phyloP scores from a whole-genome alignment of 2,888 invertebrate species.

The Pristionchus arcanus region DNA sequence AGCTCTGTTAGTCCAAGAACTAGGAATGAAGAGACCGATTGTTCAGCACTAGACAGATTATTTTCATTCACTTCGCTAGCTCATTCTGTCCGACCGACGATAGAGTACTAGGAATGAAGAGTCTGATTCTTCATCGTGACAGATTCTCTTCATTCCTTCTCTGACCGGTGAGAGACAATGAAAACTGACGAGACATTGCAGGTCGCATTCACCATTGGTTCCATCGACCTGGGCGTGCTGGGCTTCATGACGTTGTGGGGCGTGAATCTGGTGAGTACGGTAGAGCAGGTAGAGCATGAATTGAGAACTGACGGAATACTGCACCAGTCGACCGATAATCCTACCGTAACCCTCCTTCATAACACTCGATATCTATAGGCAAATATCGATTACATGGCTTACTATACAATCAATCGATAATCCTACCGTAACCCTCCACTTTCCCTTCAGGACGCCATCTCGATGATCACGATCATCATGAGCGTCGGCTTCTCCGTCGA shows the following conservation, averaged over 20 bases:
- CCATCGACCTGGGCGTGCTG: slow-evolving; percentile 93
- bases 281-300: not conserved
- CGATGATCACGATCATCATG: slow-evolving; percentile 87
- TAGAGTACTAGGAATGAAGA: no score
- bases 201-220: slow-evolving; percentile 82
- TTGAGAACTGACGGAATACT: not conserved
- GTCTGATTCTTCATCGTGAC: no score
- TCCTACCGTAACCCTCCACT: not conserved
- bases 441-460: slow-evolving; percentile 84
- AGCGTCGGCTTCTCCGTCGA: slow-evolving; percentile 96
- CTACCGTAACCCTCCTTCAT: slow-evolving; percentile 13
- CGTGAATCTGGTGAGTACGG: slow-evolving; percentile 81
- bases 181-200: not conserved
- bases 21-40: slow-evolving; percentile 51
- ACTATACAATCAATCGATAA: no score
- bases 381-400: no score
- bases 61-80: not conserved
- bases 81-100: not conserved
- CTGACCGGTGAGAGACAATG: not conserved
- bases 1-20: not conserved
- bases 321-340: not conserved
- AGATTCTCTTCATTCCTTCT: no score
- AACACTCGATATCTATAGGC: no score
- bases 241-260: slow-evolving; percentile 97
- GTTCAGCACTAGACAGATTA: not conserved